These are phyloP conservation scores for Petrocephalus zakoni DNA, from an alignment of 2,113 vertebrate species.

Conservation along the genomic window DNA sequence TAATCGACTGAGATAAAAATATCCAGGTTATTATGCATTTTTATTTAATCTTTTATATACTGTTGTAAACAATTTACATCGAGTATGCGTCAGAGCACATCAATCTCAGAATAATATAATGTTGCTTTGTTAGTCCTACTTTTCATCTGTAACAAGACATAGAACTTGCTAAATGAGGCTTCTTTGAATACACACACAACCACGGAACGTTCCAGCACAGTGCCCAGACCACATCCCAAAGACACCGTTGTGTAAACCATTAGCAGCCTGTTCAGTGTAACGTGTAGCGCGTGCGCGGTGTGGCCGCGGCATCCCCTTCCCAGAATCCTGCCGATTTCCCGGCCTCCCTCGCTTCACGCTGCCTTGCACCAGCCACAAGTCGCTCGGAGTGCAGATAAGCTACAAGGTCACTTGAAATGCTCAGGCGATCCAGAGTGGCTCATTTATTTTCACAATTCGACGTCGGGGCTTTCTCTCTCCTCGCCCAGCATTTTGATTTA, in stretches of 20 bases:
- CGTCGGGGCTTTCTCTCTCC: not conserved
- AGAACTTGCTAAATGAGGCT: not conserved
- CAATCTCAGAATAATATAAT: not conserved
- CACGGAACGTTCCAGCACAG: not conserved
- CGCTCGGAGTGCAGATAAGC: not conserved
- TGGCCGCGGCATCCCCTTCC: not conserved
- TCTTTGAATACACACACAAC: not conserved
- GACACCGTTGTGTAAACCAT: constrained; percentile 1
- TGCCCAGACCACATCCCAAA: not conserved
- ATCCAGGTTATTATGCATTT: not conserved
- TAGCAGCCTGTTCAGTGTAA: not conserved
- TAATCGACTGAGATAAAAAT: not conserved
- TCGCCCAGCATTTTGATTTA: constrained; percentile 16
- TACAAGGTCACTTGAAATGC: not conserved
- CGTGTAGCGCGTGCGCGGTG: not conserved
- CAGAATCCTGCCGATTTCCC: not conserved
- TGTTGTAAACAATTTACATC: not conserved
- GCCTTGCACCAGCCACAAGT: not conserved
- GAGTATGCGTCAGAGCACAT: not conserved
- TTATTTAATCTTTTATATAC: not conserved
- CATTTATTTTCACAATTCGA: not conserved
- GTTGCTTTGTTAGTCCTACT: not conserved
- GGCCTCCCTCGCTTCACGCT: not conserved
- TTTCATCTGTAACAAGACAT: not conserved
- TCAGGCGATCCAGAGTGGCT: not conserved